Evolutionary conservation across 2,888 invertebrate species (phyloP).

Genomic region (Heliconius erato): DNA sequence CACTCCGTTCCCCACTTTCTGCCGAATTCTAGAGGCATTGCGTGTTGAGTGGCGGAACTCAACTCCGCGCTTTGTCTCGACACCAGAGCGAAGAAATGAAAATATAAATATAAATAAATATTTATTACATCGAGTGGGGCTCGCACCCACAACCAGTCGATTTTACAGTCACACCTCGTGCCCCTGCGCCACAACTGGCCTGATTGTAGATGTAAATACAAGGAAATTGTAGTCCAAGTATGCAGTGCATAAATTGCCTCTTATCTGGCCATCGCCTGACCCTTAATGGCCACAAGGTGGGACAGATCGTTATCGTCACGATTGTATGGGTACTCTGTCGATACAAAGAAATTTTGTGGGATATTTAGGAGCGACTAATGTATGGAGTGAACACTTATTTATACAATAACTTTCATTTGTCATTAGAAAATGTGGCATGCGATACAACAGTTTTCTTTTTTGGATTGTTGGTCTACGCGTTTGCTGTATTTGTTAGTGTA

Average conservation of each 20-base stretch:
- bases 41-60: no score
- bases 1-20: no score
- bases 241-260: conserved; percentile 81
- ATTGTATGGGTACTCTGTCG: conserved; percentile 76
- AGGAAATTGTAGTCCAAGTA: conserved; percentile 64
- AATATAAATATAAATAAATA: no score
- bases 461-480: no score
- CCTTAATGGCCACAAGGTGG: conserved; percentile 81
- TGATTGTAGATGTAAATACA: conserved; percentile 68
- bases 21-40: no score
- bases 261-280: conserved; percentile 82
- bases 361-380: conserved; percentile 31
- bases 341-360: conserved; percentile 56
- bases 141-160: no score
- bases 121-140: no score
- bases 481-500: no score
- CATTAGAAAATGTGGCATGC: conserved; percentile 11
- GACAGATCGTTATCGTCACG: conserved; percentile 81
- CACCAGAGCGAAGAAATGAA: no score
- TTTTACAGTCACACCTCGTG: no score
- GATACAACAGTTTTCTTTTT: not conserved
- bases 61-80: no score
- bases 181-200: no score
- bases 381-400: conserved; percentile 41
- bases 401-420: conserved; percentile 11